Evolutionary conservation across 2,113 vertebrate species (phyloP), one percentile per base, ranked within the genome.

Genomic region (Pleuronectes platessa): DNA sequence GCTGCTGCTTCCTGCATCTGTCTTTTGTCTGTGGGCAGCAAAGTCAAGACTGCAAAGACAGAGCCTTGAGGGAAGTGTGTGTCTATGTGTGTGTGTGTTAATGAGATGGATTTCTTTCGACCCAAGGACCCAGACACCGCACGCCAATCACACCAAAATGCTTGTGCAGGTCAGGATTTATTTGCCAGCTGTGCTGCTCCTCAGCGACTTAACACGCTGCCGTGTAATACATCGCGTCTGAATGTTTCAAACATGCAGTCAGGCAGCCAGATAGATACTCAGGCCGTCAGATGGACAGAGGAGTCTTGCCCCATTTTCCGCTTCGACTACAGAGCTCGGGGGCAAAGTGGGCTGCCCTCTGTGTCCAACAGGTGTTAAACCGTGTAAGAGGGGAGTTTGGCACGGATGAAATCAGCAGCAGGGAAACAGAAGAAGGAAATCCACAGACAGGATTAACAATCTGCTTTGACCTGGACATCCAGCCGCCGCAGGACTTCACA

Each of bases 51-150:
- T 77, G 80, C 71, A 74, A 79, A 81, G 67, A 80, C 64, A 17
- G 58, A 80, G 68, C 58, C 83, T 83, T 61, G 1, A 71, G 58
- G 75, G 26, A 40, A 4, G 45, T 45, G 70, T 31, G 42, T 66
- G 20, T 21, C 27, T 81, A 56, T 45, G 51, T 1, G 31, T 35
- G 31, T 35, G 31, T 53, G 56, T 61, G 24, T 68, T 80, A 79
- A 79, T 82, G 78, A 81, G 78, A 82, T 78, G 37, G 61, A 63
- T 84, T 86, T 76, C 62, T 86, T 68, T 81, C 84, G 83, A 82
- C 73, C 42, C n/a, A 72, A 73, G 55, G 78, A 73, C 55, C 55
- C 76, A 17, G 71, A 61, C 63, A 47, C 40, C 5, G 21, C 49
- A n/a, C 27, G 66, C 58, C 71, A 66, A 59, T 63, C 61, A 21